Conservation (phyloP, 2,888 invertebrate genomes). For the Drosophila putrida region DNA sequence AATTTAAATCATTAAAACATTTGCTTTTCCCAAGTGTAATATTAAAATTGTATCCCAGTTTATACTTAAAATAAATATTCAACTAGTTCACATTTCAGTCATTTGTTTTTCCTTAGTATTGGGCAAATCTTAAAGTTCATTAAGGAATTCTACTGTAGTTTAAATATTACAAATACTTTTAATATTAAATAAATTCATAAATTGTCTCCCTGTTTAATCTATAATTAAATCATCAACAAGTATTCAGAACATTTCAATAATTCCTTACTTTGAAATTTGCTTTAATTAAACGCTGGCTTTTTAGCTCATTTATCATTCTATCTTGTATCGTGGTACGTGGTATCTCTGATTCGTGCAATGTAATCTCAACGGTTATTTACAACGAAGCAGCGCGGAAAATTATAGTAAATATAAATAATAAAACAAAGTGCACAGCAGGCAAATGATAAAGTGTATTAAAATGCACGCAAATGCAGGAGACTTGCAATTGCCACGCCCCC, state of each 20-base stretch:
- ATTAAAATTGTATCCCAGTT: too few relatives aligned
- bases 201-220: too few relatives aligned
- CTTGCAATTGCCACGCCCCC: slow-evolving; percentile 61
- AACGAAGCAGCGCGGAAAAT: slow-evolving; percentile 53
- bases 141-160: too few relatives aligned
- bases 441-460: slow-evolving; percentile 78
- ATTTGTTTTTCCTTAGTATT: too few relatives aligned
- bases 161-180: too few relatives aligned
- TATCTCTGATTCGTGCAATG: slow-evolving; percentile 10
- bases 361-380: slow-evolving; percentile 22
- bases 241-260: neutral
- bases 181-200: too few relatives aligned
- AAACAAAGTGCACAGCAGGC: slow-evolving; percentile 70
- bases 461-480: slow-evolving; percentile 59
- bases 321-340: slow-evolving; percentile 9
- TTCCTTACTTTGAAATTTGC: neutral
- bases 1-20: neutral
- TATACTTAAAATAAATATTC: too few relatives aligned
- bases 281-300: too few relatives aligned
- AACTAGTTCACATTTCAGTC: too few relatives aligned
- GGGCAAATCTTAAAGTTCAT: too few relatives aligned
- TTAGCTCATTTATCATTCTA: too few relatives aligned
- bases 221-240: neutral
- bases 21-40: too few relatives aligned
- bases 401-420: slow-evolving; percentile 80